Conservation (phyloP, 2,113 vertebrate species). For the Mormyrus lacerda region DNA sequence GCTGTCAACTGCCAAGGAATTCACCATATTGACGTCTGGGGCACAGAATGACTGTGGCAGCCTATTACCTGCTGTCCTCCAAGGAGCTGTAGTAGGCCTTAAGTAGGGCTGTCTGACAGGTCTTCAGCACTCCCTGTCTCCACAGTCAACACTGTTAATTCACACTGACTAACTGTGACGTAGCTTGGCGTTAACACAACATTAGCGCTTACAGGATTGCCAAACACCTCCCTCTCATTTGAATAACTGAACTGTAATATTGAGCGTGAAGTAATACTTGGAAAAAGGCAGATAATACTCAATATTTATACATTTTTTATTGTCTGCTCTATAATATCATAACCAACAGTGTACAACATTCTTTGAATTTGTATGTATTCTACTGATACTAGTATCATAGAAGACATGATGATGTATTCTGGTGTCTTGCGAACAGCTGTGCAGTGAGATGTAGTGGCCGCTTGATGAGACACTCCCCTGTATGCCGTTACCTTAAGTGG, state of each 20-base stretch:
- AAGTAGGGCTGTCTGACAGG: constrained; percentile 74
- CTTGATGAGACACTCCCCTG: neutral
- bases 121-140: constrained; percentile 69
- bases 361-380: neutral
- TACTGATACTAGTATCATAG: neutral
- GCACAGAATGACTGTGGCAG: neutral
- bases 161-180: neutral
- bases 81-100: constrained; percentile 78
- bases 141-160: constrained; percentile 14
- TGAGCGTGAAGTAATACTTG: neutral
- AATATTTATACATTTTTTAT: neutral
- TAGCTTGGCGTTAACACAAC: neutral
- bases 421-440: neutral
- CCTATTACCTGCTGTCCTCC: constrained; percentile 74
- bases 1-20: neutral
- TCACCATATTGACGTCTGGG: neutral
- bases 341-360: neutral
- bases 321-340: neutral
- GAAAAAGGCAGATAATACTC: neutral
- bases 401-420: neutral
- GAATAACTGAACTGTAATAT: neutral
- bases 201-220: neutral
- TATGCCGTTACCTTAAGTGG: constrained; percentile 72
- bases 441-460: neutral
- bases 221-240: neutral